Conservation (phyloP, 2,797 vertebrate genomes). For the Molossus molossus region DNA sequence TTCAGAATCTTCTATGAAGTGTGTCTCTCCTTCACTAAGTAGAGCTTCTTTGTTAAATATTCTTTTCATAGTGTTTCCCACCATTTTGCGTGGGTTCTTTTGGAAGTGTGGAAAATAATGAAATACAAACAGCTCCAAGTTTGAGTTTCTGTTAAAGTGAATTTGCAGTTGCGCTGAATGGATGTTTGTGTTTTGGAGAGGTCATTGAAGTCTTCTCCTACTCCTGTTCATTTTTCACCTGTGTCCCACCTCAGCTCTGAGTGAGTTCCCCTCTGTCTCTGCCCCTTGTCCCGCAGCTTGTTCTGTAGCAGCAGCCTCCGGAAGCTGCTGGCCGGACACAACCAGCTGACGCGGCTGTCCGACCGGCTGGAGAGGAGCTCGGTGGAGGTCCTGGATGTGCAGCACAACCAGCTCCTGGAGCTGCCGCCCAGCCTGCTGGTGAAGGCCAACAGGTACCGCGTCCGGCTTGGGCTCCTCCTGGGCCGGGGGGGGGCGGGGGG, state of each 20-base stretch:
- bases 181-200: neutral
- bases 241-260: neutral
- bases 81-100: neutral
- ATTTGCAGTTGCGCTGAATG: neutral
- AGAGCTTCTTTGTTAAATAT: neutral
- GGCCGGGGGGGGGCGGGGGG: no score
- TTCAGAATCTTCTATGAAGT: neutral
- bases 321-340: slow-evolving; percentile 96
- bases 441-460: slow-evolving; percentile 95
- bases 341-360: slow-evolving; percentile 94
- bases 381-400: slow-evolving; percentile 96
- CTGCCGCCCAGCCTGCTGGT: slow-evolving; percentile 96
- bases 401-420: slow-evolving; percentile 97
- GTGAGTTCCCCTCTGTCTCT: slow-evolving; percentile 70
- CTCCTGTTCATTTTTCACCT: neutral
- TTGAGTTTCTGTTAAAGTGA: neutral
- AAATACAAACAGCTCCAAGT: slow-evolving; percentile 30
- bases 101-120: neutral
- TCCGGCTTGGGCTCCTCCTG: no score
- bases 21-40: neutral
- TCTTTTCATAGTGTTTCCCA: neutral
- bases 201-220: neutral
- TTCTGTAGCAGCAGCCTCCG: slow-evolving; percentile 96
- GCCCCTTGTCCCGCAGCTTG: slow-evolving; percentile 90
- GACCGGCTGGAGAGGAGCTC: slow-evolving; percentile 95